Evolutionary conservation across 2,113 vertebrate species (phyloP).

Genomic region (Megalops atlanticus): DNA sequence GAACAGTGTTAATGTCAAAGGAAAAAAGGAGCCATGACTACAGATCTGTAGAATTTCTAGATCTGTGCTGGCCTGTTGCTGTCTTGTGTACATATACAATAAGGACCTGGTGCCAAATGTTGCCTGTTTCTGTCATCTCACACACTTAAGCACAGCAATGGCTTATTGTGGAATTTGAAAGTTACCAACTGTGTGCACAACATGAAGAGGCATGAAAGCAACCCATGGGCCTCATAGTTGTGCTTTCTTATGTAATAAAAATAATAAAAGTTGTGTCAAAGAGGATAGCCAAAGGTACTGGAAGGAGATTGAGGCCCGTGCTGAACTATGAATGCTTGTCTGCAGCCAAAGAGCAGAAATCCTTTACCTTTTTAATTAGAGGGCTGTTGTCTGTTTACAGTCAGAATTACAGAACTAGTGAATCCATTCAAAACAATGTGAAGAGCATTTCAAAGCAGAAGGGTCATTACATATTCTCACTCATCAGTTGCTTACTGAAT

Average conservation of each 20-base stretch:
- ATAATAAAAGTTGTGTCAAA: background rate
- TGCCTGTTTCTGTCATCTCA: background rate
- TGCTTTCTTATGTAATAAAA: background rate
- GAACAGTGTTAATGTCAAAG: background rate
- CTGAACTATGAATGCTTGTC: background rate
- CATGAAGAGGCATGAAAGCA: background rate
- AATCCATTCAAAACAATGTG: background rate
- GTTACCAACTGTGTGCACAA: background rate
- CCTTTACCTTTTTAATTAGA: background rate
- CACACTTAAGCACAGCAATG: background rate
- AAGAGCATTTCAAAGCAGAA: background rate
- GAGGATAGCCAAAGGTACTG: background rate
- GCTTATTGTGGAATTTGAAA: background rate
- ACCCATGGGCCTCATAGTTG: background rate
- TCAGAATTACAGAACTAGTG: background rate
- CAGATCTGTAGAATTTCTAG: background rate
- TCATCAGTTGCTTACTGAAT: background rate
- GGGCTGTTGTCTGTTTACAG: background rate
- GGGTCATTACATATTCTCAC: slow-evolving; percentile 13
- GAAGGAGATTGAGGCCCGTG: background rate
- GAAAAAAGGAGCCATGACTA: background rate
- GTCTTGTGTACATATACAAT: background rate
- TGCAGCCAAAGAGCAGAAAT: background rate
- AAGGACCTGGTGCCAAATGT: background rate
- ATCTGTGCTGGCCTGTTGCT: background rate